A percentile compares a stretch with the other conserved stretches of the same genome.
Evolutionary conservation across 2,888 invertebrate genomes (phyloP).

Genomic region (Druceiella hillmani): DNA sequence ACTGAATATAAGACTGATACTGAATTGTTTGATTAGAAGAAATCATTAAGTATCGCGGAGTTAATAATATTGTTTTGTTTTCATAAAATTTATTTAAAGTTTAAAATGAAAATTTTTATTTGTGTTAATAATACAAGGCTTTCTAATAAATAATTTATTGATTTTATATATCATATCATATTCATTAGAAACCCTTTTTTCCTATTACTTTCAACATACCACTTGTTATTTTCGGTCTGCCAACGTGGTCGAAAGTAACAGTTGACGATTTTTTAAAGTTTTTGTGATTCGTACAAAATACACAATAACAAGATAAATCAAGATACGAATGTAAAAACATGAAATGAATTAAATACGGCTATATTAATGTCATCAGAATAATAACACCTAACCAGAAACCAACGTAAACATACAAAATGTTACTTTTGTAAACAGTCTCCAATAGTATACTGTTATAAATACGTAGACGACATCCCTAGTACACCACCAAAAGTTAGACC

Average conservation of each 20-base stretch:
- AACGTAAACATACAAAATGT: slow-evolving; percentile 16
- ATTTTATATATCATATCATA: slow-evolving; percentile 14
- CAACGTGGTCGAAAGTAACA: slow-evolving; percentile 21
- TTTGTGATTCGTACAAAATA: slow-evolving; percentile 12
- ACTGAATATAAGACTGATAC: too few relatives aligned
- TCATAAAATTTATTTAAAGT: too few relatives aligned
- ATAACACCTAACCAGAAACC: slow-evolving; percentile 16
- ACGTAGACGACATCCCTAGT: too few relatives aligned
- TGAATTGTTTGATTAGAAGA: slow-evolving; percentile 10
- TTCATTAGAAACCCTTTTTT: slow-evolving; percentile 15
- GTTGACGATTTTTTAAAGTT: slow-evolving; percentile 14
- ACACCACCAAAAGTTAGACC: too few relatives aligned
- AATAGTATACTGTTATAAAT: too few relatives aligned
- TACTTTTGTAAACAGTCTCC: slow-evolving; percentile 20
- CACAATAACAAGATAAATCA: slow-evolving; percentile 12
- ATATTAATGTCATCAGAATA: slow-evolving; percentile 17
- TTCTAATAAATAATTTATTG: slow-evolving; percentile 18
- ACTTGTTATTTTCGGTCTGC: slow-evolving; percentile 21
- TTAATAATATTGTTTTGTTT: too few relatives aligned
- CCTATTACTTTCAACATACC: slow-evolving; percentile 21
- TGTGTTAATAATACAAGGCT: slow-evolving; percentile 12
- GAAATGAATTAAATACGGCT: slow-evolving; percentile 13
- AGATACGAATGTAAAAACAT: too few relatives aligned
- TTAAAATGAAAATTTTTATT: slow-evolving; percentile 13
- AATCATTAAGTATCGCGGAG: slow-evolving; percentile 12